Conservation (phyloP, 2,113 vertebrate species). For the Morphnarchus princeps region DNA sequence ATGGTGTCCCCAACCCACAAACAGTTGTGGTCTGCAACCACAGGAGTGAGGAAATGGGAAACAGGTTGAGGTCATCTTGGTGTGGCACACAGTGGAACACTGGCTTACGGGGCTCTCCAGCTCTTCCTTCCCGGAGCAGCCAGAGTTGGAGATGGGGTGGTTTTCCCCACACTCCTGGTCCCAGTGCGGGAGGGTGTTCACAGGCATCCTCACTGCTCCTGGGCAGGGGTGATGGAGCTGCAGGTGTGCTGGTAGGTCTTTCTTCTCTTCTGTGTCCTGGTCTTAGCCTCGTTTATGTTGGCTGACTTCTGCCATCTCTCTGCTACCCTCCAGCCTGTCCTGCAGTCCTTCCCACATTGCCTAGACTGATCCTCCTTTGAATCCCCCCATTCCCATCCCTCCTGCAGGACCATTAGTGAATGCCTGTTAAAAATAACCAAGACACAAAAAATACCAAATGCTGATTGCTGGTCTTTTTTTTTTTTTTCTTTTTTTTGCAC, state of each 20-base stretch:
- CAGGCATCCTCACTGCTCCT: not conserved
- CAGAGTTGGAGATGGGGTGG: not conserved
- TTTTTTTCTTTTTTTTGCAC: not conserved
- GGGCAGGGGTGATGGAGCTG: not conserved
- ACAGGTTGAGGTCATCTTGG: not conserved
- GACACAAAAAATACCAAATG: not conserved
- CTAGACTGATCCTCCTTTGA: not conserved
- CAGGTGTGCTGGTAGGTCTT: not conserved
- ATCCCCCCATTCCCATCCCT: not conserved
- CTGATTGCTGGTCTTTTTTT: not conserved
- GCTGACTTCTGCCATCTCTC: not conserved
- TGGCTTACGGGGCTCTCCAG: not conserved
- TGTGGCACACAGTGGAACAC: accelerated
- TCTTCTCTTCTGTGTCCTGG: not conserved
- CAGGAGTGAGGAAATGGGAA: not conserved
- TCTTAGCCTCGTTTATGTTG: not conserved
- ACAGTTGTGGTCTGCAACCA: not conserved
- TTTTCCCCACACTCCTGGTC: not conserved
- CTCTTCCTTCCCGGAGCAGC: not conserved
- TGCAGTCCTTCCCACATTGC: not conserved
- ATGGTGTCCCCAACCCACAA: not conserved
- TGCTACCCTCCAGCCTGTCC: not conserved
- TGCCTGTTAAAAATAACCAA: not conserved
- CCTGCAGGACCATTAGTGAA: not conserved
- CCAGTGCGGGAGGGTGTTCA: not conserved